Percentiles rank a stretch among this genome's conserved stretches.
Conservation (phyloP, 2,797 vertebrate species). For the Salmo trutta region DNA sequence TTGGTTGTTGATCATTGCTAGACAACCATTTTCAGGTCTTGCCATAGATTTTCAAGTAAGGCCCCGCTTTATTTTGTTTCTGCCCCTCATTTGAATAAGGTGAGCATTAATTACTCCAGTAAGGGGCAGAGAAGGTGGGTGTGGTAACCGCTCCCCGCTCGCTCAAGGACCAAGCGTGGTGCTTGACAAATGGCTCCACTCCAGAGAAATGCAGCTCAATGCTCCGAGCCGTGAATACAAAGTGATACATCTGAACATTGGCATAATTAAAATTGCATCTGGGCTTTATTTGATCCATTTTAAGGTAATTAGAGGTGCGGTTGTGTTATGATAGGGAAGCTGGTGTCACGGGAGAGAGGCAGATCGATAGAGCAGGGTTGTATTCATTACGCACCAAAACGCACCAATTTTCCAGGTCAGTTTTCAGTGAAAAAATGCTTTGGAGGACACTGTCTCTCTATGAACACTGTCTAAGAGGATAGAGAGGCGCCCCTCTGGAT, state of each 20-base stretch:
- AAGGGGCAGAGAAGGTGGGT: neutral
- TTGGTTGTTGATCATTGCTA: too few species aligned
- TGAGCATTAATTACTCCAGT: conserved; percentile 31
- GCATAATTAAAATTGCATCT: conserved; percentile 21
- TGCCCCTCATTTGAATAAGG: conserved; percentile 28
- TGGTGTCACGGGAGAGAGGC: neutral
- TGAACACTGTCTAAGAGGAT: neutral
- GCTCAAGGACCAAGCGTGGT: conserved; percentile 17
- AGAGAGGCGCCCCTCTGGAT: neutral
- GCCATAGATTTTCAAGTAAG: neutral
- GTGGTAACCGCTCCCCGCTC: conserved; percentile 5
- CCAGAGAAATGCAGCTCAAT: neutral
- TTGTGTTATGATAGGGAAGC: neutral
- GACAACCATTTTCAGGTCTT: too few species aligned
- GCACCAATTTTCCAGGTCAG: neutral
- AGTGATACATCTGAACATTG: conserved; percentile 1
- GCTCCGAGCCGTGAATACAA: conserved; percentile 7
- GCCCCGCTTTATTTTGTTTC: conserved; percentile 8
- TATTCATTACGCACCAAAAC: neutral
- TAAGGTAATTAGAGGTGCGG: conserved; percentile 6
- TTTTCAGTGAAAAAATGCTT: neutral
- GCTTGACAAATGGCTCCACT: conserved; percentile 19
- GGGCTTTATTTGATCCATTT: conserved; percentile 16
- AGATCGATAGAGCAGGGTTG: neutral
- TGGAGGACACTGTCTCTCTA: neutral